These are phyloP conservation scores for mouse (Mus musculus) DNA, from an alignment of 2,113 vertebrate genomes.

Conservation along the genomic window GRCm39 chr3:109499501-109500000, in stretches of 20 bases:
- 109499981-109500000: background rate
- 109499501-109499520: background rate
- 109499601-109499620: background rate
- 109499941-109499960: background rate
- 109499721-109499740: background rate
- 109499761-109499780: background rate
- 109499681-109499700: slow-evolving; percentile 22
- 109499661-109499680: background rate
- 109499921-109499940: background rate
- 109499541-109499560: slow-evolving; percentile 71
- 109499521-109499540: background rate
- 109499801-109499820: background rate
- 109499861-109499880: background rate
- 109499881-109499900: background rate
- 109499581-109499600: slow-evolving; percentile 55
- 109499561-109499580: slow-evolving; percentile 62
- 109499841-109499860: background rate
- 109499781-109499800: background rate
- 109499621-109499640: slow-evolving; percentile 46
- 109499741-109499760: background rate
- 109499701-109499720: slow-evolving; percentile 39
- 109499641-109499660: background rate
- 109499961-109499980: background rate
- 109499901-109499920: background rate
- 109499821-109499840: background rate